These are phyloP conservation scores for Latrodectus elegans DNA, from an alignment of 2,888 invertebrate species.

Conservation along the genomic window DNA sequence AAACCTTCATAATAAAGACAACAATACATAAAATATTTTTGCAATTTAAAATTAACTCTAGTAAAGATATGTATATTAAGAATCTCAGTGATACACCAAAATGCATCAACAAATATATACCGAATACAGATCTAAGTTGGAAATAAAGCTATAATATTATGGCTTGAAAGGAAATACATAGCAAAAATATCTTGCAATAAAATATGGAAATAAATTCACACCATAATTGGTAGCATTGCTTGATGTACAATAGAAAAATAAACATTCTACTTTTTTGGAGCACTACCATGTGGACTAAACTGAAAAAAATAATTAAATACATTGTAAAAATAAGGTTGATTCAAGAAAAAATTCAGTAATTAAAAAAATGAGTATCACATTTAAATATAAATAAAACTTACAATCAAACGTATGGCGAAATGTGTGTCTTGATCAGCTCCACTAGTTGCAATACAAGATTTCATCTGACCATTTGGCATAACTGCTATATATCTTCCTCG, in stretches of 20 bases:
- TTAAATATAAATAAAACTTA: slow-evolving; percentile 29
- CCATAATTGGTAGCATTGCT: neutral
- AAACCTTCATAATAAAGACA: no score
- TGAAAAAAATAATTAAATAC: slow-evolving; percentile 4
- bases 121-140: neutral
- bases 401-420: slow-evolving; percentile 66
- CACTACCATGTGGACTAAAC: slow-evolving; percentile 35
- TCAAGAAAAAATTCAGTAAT: neutral
- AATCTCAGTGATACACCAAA: no score
- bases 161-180: neutral
- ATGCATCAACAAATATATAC: no score
- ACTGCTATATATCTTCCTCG: slow-evolving; percentile 62
- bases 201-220: no score
- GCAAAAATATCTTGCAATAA: neutral
- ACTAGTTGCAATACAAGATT: slow-evolving; percentile 65
- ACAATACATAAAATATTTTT: no score
- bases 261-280: neutral
- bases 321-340: neutral
- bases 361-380: neutral
- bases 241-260: neutral
- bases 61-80: no score
- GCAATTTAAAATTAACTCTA: no score
- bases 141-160: neutral
- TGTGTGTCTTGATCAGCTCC: slow-evolving; percentile 67
- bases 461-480: slow-evolving; percentile 66